These are phyloP conservation scores for Lasioglossum pauxillum DNA, from an alignment of 2,888 invertebrate species.

Conservation along the genomic window DNA sequence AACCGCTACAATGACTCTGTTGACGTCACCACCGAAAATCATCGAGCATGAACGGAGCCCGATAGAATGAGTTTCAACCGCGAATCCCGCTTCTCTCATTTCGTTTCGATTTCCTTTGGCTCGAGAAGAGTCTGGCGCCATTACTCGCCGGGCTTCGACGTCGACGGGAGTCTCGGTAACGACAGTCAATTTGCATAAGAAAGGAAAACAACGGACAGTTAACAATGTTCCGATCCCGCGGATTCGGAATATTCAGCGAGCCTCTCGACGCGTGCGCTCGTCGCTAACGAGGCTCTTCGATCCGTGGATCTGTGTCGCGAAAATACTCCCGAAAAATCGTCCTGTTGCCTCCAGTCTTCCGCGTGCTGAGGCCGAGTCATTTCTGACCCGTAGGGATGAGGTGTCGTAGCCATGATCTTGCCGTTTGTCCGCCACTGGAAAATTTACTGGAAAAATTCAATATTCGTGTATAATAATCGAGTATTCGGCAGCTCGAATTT, in stretches of 20 bases:
- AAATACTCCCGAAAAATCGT: background rate
- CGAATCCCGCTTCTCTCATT: background rate
- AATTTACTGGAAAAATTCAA: too few relatives aligned
- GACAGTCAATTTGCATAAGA: conserved; percentile 55
- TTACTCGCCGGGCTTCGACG: conserved; percentile 17
- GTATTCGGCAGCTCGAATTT: too few relatives aligned
- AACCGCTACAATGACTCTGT: background rate
- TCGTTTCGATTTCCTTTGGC: background rate
- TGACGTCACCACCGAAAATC: background rate
- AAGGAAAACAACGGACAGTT: conserved; percentile 50
- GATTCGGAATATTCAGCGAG: conserved; percentile 61
- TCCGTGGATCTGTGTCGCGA: conserved; percentile 40
- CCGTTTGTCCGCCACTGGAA: too few relatives aligned
- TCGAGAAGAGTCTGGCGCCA: background rate
- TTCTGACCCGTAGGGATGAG: too few relatives aligned
- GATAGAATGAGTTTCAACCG: background rate
- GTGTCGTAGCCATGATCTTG: too few relatives aligned
- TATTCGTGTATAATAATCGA: too few relatives aligned
- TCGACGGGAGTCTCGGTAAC: conserved; percentile 36
- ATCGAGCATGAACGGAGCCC: background rate
- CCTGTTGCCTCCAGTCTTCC: too few relatives aligned
- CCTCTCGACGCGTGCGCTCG: conserved; percentile 19
- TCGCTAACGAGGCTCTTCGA: conserved; percentile 55
- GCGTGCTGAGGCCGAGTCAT: too few relatives aligned
- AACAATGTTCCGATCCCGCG: conserved; percentile 38